These are phyloP conservation scores for Electrophaes corylata DNA, from an alignment of 2,888 invertebrate species.

Conservation along the genomic window DNA sequence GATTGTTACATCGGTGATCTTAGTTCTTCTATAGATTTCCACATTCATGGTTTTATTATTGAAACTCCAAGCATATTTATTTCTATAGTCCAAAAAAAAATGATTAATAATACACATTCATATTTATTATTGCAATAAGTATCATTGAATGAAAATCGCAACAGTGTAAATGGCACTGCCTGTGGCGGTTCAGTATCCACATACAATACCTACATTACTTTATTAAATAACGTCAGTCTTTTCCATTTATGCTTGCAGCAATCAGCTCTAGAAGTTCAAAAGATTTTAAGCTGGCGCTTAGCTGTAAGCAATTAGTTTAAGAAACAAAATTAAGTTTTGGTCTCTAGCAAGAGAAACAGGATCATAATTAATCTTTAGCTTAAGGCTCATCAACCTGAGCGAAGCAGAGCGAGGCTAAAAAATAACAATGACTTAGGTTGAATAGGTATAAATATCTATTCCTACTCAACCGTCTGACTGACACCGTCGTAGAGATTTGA, in stretches of 20 bases:
- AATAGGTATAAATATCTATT: not conserved
- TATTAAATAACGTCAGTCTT: constrained; percentile 1
- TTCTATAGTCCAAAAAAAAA: no score
- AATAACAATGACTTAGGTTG: not conserved
- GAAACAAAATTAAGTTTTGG: constrained; percentile 76
- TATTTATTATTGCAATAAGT: no score
- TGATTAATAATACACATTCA: no score
- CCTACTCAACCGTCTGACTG: no score
- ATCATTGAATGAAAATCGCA: no score
- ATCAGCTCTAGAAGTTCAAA: constrained; percentile 51
- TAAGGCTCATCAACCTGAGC: constrained; percentile 37
- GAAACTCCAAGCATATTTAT: no score
- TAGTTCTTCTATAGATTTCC: no score
- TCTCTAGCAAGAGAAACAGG: constrained; percentile 65
- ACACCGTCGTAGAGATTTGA: no score
- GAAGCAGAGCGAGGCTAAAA: not conserved
- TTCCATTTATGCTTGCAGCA: constrained; percentile 37
- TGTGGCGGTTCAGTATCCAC: no score
- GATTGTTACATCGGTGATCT: no score
- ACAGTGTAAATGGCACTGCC: no score
- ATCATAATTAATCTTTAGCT: constrained; percentile 74
- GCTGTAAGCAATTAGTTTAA: constrained; percentile 64
- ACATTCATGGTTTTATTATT: no score
- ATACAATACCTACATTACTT: not conserved
- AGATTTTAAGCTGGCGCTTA: constrained; percentile 65